Evolutionary conservation across 2,888 invertebrate species (phyloP), one percentile per base, ranked within the genome.

Genomic region (Erynnis tages): DNA sequence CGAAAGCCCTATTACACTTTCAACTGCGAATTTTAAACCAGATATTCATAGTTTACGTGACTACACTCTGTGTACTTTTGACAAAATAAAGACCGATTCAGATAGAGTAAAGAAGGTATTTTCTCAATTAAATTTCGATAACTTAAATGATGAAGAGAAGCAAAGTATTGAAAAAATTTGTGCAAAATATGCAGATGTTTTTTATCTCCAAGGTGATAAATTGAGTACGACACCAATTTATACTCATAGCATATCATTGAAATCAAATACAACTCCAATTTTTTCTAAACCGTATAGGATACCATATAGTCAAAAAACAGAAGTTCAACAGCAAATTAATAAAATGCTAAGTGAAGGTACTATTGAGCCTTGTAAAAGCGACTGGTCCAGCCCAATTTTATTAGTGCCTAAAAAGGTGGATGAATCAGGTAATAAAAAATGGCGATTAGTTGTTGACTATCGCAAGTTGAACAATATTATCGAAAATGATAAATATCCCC

Each of bases 161-260:
- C n/a, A n/a, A n/a, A n/a, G n/a, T n/a, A n/a, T n/a, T n/a, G n/a
- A n/a, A n/a, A 30, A 43, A 14, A 43, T 54, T 27, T 52, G 54
- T 43, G 46, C 52, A n/a, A 54, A 50, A 19, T 54, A 34, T 37
- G 29, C 52, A 3, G 43, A 55, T 37, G 47, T 55, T 11, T 53
- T 53, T 38, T 46, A 47, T 30, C 29, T 41, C 10, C 34, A 34
- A n/a, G 46, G 47, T 8, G 46, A 46, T 38, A 40, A 21, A 34
- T 34, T 53, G 23, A 35, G 29, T 29, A 17, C 13, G 1, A 50
- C 47, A 5, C 40, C 40, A 34, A 14, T 50, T 34, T 50, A 54
- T 21, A 34, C 45, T 13, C 54, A 54, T 16, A 11, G 11, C n/a
- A 50, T 54, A 21, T 29, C 29, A 16, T 32, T 55, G 8, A 47